These are phyloP conservation scores for western clawed frog (Xenopus tropicalis) DNA, from an alignment of 2,113 vertebrate genomes.

Conservation along the genomic window UCB_Xtro_10.0 CM004444.2:155267001-155267500, in stretches of 20 bases:
- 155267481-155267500: constrained; percentile 71
- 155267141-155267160: constrained; percentile 57
- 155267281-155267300: constrained; percentile 90
- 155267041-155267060: constrained; percentile 68
- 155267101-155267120: constrained; percentile 66
- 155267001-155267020: constrained; percentile 61
- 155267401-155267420: constrained; percentile 77
- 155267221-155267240: constrained; percentile 71
- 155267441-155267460: constrained; percentile 76
- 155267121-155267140: constrained; percentile 58
- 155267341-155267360: constrained; percentile 75
- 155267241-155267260: constrained; percentile 72
- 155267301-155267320: constrained; percentile 87
- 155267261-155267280: constrained; percentile 76
- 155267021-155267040: constrained; percentile 60
- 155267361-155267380: constrained; percentile 67
- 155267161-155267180: constrained; percentile 59
- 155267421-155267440: constrained; percentile 77
- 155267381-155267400: constrained; percentile 73
- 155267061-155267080: constrained; percentile 73
- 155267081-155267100: constrained; percentile 54
- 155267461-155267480: constrained; percentile 84
- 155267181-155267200: constrained; percentile 70
- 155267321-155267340: constrained; percentile 79
- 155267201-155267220: constrained; percentile 52